Evolutionary conservation across 2,888 invertebrate species (phyloP).

Genomic region (Platypus cylindrus): DNA sequence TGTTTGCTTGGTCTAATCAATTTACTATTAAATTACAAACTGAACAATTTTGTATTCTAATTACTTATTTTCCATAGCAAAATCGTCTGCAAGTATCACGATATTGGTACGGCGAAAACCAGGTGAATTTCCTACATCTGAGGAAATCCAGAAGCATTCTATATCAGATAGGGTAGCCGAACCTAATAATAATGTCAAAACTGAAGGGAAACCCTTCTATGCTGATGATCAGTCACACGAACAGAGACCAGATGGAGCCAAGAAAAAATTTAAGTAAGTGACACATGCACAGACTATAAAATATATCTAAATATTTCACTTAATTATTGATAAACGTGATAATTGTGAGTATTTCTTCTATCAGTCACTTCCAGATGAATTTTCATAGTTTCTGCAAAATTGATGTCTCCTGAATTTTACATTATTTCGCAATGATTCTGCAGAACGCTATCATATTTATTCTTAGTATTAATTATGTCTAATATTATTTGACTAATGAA

Average conservation of each 20-base stretch:
- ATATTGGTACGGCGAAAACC: constrained; percentile 70
- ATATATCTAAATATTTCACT: too few species aligned
- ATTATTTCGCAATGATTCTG: too few species aligned
- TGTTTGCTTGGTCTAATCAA: too few species aligned
- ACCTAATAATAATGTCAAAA: constrained; percentile 20
- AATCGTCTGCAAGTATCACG: constrained; percentile 67
- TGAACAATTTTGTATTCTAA: neutral
- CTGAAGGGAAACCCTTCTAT: constrained; percentile 29
- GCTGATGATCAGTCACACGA: constrained; percentile 56
- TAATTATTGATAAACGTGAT: too few species aligned
- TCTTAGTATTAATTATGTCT: too few species aligned
- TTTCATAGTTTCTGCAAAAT: too few species aligned
- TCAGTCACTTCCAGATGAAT: too few species aligned
- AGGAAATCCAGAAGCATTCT: constrained; percentile 46
- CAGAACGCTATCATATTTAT: too few species aligned
- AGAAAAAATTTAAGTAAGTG: constrained; percentile 19
- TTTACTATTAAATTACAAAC: neutral
- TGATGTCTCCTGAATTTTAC: too few species aligned
- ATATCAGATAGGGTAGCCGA: constrained; percentile 28
- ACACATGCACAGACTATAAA: too few species aligned
- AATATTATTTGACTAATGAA: too few species aligned
- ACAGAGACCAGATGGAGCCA: constrained; percentile 40
- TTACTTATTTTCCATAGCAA: constrained; percentile 17
- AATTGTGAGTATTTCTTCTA: too few species aligned
- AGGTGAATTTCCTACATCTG: constrained; percentile 65